These are phyloP conservation scores for Sesia apiformis DNA, from an alignment of 2,888 invertebrate species.

Conservation along the genomic window DNA sequence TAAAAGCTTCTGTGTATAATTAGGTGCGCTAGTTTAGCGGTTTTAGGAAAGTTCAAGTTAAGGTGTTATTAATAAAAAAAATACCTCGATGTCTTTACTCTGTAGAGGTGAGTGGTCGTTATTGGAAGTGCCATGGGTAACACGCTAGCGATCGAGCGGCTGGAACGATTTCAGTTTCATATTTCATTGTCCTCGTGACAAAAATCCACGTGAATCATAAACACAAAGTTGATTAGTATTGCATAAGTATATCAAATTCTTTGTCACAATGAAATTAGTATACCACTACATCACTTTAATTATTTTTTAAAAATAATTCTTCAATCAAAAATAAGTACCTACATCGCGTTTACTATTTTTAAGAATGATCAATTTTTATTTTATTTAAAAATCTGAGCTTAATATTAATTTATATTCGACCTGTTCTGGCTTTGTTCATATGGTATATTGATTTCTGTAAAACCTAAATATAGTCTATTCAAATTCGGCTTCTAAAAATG, in stretches of 20 bases:
- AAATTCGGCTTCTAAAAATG: too few relatives aligned
- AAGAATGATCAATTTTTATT: too few relatives aligned
- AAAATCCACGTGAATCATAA: background rate
- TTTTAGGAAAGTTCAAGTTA: constrained; percentile 13
- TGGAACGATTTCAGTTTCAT: background rate
- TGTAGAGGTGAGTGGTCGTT: constrained; percentile 61
- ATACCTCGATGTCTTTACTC: constrained; percentile 56
- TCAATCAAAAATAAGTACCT: too few relatives aligned
- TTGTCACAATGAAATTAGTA: background rate
- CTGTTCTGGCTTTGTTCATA: too few relatives aligned
- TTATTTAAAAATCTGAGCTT: too few relatives aligned
- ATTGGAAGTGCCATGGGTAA: constrained; percentile 2
- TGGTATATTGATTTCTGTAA: too few relatives aligned
- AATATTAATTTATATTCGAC: too few relatives aligned
- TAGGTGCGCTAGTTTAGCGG: constrained; percentile 50
- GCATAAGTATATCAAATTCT: background rate
- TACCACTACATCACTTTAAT: too few relatives aligned
- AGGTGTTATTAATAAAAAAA: constrained; percentile 23
- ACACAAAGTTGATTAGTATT: background rate
- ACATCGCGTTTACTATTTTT: too few relatives aligned
- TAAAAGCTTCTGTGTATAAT: constrained; percentile 43
- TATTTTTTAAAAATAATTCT: too few relatives aligned
- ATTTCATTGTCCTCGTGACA: background rate
- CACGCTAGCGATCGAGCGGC: background rate
- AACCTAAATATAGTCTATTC: too few relatives aligned